Evolutionary conservation across 2,888 invertebrate genomes (phyloP).

Genomic region (Drosophila vallismaia): DNA sequence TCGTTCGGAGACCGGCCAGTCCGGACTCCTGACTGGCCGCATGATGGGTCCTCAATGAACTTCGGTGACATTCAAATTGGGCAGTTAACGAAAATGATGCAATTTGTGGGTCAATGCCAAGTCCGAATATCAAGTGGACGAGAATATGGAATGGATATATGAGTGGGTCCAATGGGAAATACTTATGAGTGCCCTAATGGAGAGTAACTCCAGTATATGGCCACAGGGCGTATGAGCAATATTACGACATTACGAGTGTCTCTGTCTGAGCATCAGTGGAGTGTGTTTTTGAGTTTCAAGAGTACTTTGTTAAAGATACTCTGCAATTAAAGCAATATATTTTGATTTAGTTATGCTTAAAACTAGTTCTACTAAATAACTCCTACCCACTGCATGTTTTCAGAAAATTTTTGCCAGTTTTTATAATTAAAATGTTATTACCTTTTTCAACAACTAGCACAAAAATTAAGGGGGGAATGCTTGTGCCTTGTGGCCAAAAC

Average conservation of each 20-base stretch:
- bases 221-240: conserved; percentile 24
- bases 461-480: not conserved
- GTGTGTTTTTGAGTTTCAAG: conserved; percentile 1
- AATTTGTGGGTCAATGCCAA: conserved; percentile 59
- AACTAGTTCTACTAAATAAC: conserved; percentile 2
- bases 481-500: conserved; percentile 20
- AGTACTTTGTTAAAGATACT: not conserved
- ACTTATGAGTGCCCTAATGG: conserved; percentile 27
- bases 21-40: not conserved
- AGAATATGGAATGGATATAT: conserved; percentile 10
- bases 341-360: not conserved
- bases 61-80: conserved; percentile 52
- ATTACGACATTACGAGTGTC: not conserved
- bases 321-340: not conserved
- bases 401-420: conserved; percentile 16
- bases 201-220: conserved; percentile 8
- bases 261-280: not conserved
- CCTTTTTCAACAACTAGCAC: conserved; percentile 4
- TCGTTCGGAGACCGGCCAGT: not conserved
- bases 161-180: conserved; percentile 33
- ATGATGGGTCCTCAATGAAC: conserved; percentile 41
- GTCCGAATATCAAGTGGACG: conserved; percentile 30
- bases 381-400: conserved; percentile 3
- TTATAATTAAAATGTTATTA: conserved; percentile 26
- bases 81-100: conserved; percentile 46